Percentiles rank a stretch among this genome's conserved stretches.
Evolutionary conservation across 2,797 vertebrate species (phyloP).

Genomic region (Micropoecilia bifurca): DNA sequence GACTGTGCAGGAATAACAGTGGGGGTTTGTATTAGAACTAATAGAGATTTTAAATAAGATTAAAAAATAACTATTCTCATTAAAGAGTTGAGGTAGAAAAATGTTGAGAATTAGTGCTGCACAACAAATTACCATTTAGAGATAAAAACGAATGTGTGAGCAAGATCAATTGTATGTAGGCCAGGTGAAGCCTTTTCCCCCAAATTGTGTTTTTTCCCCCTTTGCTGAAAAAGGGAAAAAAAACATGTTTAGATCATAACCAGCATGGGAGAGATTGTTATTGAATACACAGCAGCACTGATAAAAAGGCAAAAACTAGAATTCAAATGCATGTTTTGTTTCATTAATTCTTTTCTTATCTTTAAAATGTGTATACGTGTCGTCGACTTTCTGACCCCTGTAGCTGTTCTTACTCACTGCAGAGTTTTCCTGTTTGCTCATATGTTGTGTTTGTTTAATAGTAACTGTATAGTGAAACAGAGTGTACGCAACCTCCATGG

Average conservation of each 20-base stretch:
- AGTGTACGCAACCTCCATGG: conserved; percentile 29
- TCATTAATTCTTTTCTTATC: conserved; percentile 8
- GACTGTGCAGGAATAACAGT: background rate
- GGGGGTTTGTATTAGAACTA: conserved; percentile 12
- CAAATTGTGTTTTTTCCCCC: conserved; percentile 25
- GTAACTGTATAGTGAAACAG: conserved; percentile 43
- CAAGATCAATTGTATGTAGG: conserved; percentile 43
- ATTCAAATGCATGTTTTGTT: conserved; percentile 12
- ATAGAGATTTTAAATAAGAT: background rate
- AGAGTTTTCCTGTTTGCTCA: conserved; percentile 43
- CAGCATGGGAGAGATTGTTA: conserved; percentile 23
- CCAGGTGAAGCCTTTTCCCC: conserved; percentile 43
- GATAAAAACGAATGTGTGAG: conserved; percentile 29
- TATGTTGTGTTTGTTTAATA: conserved; percentile 43
- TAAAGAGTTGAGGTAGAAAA: background rate
- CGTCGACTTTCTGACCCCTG: conserved; percentile 26
- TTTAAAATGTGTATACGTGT: conserved; percentile 17
- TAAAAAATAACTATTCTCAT: background rate
- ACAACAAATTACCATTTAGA: conserved; percentile 42
- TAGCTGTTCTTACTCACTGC: conserved; percentile 31
- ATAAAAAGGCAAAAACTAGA: conserved; percentile 16
- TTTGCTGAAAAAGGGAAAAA: conserved; percentile 20
- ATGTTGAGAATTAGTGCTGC: conserved; percentile 17
- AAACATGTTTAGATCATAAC: conserved; percentile 27
- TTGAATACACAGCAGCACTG: conserved; percentile 3